These are phyloP conservation scores for Sphaeridia pumilis DNA, from an alignment of 2,888 invertebrate species.

Conservation along the genomic window DNA sequence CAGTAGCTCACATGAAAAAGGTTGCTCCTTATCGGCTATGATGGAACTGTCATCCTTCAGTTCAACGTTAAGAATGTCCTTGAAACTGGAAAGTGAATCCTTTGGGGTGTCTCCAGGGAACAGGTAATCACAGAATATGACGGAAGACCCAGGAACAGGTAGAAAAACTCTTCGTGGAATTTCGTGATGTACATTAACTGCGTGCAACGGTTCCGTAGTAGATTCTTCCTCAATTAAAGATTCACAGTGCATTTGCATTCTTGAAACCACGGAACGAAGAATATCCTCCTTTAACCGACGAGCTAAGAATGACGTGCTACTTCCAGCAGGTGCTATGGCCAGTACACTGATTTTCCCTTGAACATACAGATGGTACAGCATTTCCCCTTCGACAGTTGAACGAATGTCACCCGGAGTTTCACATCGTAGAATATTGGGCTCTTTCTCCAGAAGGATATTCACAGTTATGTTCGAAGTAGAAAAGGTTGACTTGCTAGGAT, in stretches of 20 bases:
- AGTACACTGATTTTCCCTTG: slow-evolving; percentile 32
- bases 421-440: slow-evolving; percentile 11
- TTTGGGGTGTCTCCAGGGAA: slow-evolving; percentile 80
- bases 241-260: slow-evolving; percentile 86
- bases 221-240: slow-evolving; percentile 65
- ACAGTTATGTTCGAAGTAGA: slow-evolving; percentile 12
- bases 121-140: slow-evolving; percentile 69
- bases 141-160: slow-evolving; percentile 53
- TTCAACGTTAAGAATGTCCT: slow-evolving; percentile 67
- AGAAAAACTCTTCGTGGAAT: slow-evolving; percentile 77
- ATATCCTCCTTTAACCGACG: slow-evolving; percentile 69
- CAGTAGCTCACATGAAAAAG: slow-evolving; percentile 18
- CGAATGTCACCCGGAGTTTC: slow-evolving; percentile 7
- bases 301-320: slow-evolving; percentile 20
- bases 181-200: slow-evolving; percentile 49
- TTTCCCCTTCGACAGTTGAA: slow-evolving; percentile 20
- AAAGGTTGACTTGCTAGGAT: neutral
- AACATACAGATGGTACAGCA: slow-evolving; percentile 31
- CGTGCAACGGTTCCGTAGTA: slow-evolving; percentile 10
- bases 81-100: slow-evolving; percentile 65
- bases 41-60: slow-evolving; percentile 49
- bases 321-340: slow-evolving; percentile 23
- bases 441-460: slow-evolving; percentile 32
- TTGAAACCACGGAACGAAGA: slow-evolving; percentile 66
- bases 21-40: slow-evolving; percentile 23